Base-by-base conservation (phyloP, 2,797 vertebrate genomes). In the Coreius guichenoti region DNA sequence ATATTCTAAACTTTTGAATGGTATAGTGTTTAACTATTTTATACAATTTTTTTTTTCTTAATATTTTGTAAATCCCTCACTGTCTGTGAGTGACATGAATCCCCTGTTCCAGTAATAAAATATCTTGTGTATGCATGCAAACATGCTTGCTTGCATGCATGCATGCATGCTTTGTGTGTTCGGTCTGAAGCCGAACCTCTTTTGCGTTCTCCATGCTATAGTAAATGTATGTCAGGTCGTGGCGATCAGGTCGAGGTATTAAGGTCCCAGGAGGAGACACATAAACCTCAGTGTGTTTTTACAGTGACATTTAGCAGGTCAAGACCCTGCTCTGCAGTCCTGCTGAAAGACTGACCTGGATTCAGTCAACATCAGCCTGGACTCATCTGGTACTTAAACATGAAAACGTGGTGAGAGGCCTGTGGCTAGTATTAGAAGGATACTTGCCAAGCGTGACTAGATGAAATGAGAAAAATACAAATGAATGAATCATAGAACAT, bases 301-400 rank as follows among this genome's bases (percentile, higher is more conserved):
- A 21, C 16, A 54, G 7, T 89, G 92, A 92, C 88, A 91, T 92
- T 91, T 87, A 86, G 36, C 70, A 87, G 81, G 73, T 87, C 73
- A 61, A 45, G 67, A 56, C 65, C 8, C 77, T 68, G 49, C 16
- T 81, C 83, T 51, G 23, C 17, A 23, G 70, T 29, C 67, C 43
- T 9, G 31, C 49, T 67, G 75, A 73, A 73, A 65, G 36, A 65
- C 58, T 79, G 82, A 86, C 81, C 86, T 77, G 79, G 39, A 84
- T 69, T 79, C 51, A 61, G 49, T 61, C 51, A n/a, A 51, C 33
- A 81, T 70, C 63, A 14, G 17, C 19, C 54, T 14, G 4, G 45
- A 36, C 45, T 77, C 45, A 77, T 58, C 51, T 78, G 26, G 31
- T 39, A 69, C 19, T 69, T 51, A 70, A 36, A 81, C 3, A 21